A percentile compares a stretch with the other conserved stretches of the same genome.
phyloP scores from a whole-genome alignment of 2,797 vertebrate species.

The Limnodromus scolopaceus region DNA sequence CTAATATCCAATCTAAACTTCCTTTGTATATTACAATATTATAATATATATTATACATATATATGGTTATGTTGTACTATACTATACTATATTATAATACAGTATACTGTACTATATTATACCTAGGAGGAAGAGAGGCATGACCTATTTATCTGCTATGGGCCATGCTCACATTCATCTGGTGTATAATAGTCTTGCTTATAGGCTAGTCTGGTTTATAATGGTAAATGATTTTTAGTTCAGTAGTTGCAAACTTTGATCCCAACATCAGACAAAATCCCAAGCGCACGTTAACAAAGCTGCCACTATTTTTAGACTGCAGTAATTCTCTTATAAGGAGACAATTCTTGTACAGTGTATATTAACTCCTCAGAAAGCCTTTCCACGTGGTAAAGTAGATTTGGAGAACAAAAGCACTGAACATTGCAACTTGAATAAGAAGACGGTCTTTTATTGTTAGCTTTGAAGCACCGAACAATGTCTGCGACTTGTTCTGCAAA shows the following conservation, averaged over 20 bases:
- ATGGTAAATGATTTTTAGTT: neutral
- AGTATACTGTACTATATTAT: neutral
- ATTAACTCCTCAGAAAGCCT: conserved; percentile 58
- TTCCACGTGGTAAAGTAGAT: conserved; percentile 61
- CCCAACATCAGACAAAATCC: conserved; percentile 3
- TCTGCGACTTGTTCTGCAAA: conserved; percentile 31
- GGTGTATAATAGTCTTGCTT: neutral
- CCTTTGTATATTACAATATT: neutral
- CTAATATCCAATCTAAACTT: neutral
- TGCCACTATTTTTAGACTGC: conserved; percentile 3
- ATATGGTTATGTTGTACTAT: neutral
- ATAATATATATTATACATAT: neutral
- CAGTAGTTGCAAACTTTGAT: conserved; percentile 8
- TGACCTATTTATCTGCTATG: neutral
- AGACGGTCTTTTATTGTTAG: conserved; percentile 42
- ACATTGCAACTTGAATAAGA: conserved; percentile 41
- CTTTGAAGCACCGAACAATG: conserved; percentile 45
- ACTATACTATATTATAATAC: neutral
- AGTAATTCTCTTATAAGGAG: conserved; percentile 26
- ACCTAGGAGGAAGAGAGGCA: neutral
- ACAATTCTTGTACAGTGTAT: conserved; percentile 24
- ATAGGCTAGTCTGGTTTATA: neutral
- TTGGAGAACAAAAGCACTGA: conserved; percentile 58
- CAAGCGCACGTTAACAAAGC: neutral
- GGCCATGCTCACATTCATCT: neutral